Evolutionary conservation across 2,888 invertebrate species (phyloP).

Genomic region (Euzophera pinguis): DNA sequence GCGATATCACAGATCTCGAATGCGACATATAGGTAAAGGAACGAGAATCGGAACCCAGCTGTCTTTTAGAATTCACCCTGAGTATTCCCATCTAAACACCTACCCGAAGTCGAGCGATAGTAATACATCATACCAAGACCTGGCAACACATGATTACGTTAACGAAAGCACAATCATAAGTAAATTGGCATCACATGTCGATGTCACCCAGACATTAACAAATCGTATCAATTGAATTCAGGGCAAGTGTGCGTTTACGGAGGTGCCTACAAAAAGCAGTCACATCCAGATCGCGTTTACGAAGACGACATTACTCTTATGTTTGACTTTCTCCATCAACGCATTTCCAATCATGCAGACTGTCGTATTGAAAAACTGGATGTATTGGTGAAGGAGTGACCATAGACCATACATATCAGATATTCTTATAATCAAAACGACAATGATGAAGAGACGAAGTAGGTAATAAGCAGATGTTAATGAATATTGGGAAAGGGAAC

Average conservation of each 20-base stretch:
- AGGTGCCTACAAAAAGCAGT: conserved; percentile 31
- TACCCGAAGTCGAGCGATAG: too few species aligned
- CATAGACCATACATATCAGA: conserved; percentile 16
- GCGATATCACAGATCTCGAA: too few species aligned
- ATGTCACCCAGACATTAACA: not conserved
- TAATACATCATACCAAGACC: too few species aligned
- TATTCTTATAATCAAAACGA: too few species aligned
- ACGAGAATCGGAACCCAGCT: too few species aligned
- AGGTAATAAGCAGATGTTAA: too few species aligned
- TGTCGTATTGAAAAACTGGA: conserved; percentile 21
- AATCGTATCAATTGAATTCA: not conserved
- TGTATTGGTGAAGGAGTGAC: not conserved
- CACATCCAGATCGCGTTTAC: conserved; percentile 24
- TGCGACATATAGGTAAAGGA: too few species aligned
- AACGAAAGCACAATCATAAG: not conserved
- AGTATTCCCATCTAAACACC: too few species aligned
- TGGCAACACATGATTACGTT: not conserved
- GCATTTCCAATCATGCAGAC: conserved; percentile 38
- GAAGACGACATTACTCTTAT: conserved; percentile 26
- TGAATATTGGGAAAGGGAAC: too few species aligned
- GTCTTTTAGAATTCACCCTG: too few species aligned
- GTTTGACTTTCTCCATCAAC: conserved; percentile 46
- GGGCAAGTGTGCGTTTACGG: conserved; percentile 16
- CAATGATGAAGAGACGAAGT: too few species aligned
- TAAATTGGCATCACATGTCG: not conserved